phyloP scores from a whole-genome alignment of 2,113 vertebrate genomes.

The Apteryx owenii region DNA sequence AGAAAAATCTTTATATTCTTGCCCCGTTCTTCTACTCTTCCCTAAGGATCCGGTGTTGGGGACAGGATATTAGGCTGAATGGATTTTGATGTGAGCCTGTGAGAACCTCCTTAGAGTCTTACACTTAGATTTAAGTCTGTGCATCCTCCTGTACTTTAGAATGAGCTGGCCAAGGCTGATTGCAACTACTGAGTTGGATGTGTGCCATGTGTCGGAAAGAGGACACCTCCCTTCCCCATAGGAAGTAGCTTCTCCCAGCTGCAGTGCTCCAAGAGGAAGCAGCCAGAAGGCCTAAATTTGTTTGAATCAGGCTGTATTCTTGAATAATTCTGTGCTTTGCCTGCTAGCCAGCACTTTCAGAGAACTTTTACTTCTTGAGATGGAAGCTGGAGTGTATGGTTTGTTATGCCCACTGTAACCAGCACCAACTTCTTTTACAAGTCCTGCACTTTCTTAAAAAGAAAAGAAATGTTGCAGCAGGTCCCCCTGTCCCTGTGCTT shows the following conservation, averaged over 20 bases:
- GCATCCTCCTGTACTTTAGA: background rate
- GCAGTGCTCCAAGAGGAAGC: background rate
- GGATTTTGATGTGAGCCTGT: background rate
- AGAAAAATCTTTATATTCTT: background rate
- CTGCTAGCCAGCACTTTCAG: background rate
- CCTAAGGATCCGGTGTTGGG: background rate
- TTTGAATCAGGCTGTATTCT: background rate
- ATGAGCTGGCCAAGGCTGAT: background rate
- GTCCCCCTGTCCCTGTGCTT: background rate
- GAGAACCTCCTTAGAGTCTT: background rate
- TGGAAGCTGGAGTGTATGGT: background rate
- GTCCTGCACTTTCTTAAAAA: background rate
- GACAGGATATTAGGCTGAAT: background rate
- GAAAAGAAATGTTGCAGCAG: background rate
- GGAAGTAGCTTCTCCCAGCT: background rate
- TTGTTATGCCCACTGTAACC: background rate
- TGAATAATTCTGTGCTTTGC: background rate
- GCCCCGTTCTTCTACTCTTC: background rate
- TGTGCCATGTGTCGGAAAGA: background rate
- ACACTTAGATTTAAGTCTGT: background rate
- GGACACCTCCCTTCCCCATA: background rate
- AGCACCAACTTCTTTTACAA: background rate
- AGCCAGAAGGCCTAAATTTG: background rate
- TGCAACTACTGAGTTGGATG: background rate
- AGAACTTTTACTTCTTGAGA: background rate